Percentiles rank a stretch among this genome's conserved stretches.
phyloP scores from a whole-genome alignment of 1,140 invertebrate species.

The Drosophila varians region DNA sequence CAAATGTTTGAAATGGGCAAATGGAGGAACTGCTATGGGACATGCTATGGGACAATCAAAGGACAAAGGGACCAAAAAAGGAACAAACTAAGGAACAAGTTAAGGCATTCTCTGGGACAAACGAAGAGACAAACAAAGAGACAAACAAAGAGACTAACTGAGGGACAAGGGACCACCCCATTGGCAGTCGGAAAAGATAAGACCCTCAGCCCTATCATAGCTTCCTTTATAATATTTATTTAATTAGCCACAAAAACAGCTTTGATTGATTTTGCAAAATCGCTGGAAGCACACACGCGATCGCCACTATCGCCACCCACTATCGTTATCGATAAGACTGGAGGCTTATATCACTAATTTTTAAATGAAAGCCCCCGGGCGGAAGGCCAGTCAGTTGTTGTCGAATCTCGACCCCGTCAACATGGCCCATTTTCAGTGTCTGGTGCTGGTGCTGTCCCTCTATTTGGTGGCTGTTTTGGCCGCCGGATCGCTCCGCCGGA shows the following conservation, averaged over 20 bases:
- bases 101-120: too few relatives aligned
- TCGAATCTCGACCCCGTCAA: not conserved
- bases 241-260: not conserved
- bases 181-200: too few relatives aligned
- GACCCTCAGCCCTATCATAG: not conserved
- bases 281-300: conserved; percentile 1
- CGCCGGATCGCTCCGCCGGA: conserved; percentile 3
- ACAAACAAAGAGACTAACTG: too few relatives aligned
- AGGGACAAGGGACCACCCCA: too few relatives aligned
- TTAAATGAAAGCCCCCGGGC: conserved; percentile 12
- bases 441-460: conserved; percentile 3
- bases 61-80: too few relatives aligned
- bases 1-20: too few relatives aligned
- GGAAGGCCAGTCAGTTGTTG: conserved; percentile 13
- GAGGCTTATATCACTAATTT: not conserved
- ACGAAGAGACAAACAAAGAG: too few relatives aligned
- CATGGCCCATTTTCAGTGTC: conserved; percentile 11
- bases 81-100: too few relatives aligned
- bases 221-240: not conserved
- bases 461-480: not conserved
- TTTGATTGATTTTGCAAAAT: conserved; percentile 11
- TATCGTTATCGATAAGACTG: conserved; percentile 24
- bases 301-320: too few relatives aligned
- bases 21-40: too few relatives aligned
- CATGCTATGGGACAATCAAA: too few relatives aligned